phyloP scores from a whole-genome alignment of 2,113 vertebrate genomes.

The Cacatua alba region DNA sequence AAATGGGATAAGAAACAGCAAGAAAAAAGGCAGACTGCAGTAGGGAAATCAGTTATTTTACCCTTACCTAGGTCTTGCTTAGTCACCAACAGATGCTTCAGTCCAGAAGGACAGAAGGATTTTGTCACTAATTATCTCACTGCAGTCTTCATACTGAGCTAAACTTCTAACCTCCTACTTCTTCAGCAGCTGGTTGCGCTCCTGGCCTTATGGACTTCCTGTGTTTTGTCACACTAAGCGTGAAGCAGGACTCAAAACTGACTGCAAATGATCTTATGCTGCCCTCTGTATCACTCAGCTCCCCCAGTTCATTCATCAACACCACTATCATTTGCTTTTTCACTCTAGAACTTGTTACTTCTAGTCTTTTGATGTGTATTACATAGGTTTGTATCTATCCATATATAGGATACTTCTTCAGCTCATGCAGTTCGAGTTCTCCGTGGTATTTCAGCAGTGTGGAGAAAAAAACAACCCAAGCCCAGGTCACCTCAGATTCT shows the following conservation, averaged over 20 bases:
- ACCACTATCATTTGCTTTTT: not conserved
- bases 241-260: not conserved
- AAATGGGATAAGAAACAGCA: not conserved
- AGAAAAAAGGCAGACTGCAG: not conserved
- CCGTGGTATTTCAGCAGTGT: rapidly evolving
- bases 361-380: not conserved
- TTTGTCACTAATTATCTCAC: not conserved
- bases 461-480: not conserved
- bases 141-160: not conserved
- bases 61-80: not conserved
- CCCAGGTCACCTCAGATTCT: not conserved
- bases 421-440: not conserved
- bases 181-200: rapidly evolving
- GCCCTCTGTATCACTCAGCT: not conserved
- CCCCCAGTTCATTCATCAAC: not conserved
- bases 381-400: rapidly evolving
- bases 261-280: not conserved
- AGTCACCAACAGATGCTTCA: not conserved
- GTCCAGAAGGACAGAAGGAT: not conserved
- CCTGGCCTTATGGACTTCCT: not conserved
- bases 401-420: not conserved
- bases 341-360: not conserved
- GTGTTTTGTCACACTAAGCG: not conserved
- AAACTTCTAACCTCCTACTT: not conserved
- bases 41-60: not conserved